phyloP scores from a whole-genome alignment of 2,113 vertebrate genomes.

The Coptodon rendalli region DNA sequence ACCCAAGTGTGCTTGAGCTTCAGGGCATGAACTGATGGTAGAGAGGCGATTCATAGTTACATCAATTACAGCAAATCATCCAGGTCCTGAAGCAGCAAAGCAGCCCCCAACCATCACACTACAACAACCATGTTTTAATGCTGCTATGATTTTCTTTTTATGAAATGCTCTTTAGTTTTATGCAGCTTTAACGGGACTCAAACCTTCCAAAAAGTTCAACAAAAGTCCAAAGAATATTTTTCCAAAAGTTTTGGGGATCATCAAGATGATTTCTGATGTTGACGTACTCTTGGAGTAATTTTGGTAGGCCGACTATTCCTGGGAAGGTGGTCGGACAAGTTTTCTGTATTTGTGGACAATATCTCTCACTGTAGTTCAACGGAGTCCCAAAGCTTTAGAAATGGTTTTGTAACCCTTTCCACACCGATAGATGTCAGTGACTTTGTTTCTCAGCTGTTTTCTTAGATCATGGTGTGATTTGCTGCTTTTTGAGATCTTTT shows the following conservation, averaged over 20 bases:
- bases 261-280: background rate
- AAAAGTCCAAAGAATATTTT: background rate
- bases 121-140: background rate
- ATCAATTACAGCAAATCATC: background rate
- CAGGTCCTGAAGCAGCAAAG: background rate
- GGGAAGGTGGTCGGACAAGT: accelerated
- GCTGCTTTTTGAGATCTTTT: background rate
- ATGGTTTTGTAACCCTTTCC: background rate
- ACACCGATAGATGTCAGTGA: background rate
- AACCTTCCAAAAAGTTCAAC: background rate
- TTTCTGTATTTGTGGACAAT: background rate
- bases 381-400: background rate
- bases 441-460: accelerated
- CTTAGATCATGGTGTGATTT: background rate
- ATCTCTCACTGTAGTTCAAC: background rate
- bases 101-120: background rate
- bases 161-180: background rate
- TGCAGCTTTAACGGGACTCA: background rate
- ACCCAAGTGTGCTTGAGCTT: background rate
- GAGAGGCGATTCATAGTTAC: background rate
- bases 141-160: background rate
- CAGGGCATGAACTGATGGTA: background rate
- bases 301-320: background rate
- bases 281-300: background rate
- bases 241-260: background rate